phyloP scores from a whole-genome alignment of 1,140 invertebrate species.

The Drosophila chauvacae region DNA sequence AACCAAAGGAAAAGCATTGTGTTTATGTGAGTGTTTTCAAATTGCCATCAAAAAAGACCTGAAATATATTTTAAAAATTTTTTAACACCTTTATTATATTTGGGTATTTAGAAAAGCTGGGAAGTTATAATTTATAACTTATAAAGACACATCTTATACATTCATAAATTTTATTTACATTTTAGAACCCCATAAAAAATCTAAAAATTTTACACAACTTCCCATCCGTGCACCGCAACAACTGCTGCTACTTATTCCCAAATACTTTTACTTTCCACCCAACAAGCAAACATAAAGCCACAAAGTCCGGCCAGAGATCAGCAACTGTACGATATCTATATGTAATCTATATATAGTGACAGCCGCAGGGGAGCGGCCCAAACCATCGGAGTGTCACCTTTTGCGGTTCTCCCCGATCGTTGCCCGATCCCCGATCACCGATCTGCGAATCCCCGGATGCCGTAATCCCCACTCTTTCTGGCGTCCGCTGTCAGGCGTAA shows the following conservation, averaged over 20 bases:
- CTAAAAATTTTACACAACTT: not conserved
- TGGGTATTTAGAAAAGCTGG: too few species aligned
- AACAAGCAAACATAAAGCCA: conserved; percentile 17
- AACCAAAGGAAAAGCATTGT: not conserved
- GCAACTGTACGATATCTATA: conserved; percentile 54
- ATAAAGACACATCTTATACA: too few species aligned
- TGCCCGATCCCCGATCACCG: conserved; percentile 2
- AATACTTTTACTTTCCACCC: conserved; percentile 44
- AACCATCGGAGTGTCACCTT: conserved; percentile 73
- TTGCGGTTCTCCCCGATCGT: conserved; percentile 62
- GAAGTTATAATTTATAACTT: too few species aligned
- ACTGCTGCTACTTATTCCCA: conserved; percentile 14
- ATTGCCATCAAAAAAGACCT: not conserved
- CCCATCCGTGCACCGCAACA: not conserved
- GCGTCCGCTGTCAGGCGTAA: conserved; percentile 78
- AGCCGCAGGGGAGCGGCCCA: conserved; percentile 54
- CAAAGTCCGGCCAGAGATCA: conserved; percentile 45
- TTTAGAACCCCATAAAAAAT: not conserved
- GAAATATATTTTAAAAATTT: not conserved
- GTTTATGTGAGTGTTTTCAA: not conserved
- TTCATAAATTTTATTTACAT: not conserved
- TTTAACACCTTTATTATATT: too few species aligned
- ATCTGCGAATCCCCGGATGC: conserved; percentile 18
- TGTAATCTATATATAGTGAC: conserved; percentile 72
- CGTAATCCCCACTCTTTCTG: conserved; percentile 28